phyloP scores from a whole-genome alignment of 2,797 vertebrate genomes.

The Salarias fasciatus region DNA sequence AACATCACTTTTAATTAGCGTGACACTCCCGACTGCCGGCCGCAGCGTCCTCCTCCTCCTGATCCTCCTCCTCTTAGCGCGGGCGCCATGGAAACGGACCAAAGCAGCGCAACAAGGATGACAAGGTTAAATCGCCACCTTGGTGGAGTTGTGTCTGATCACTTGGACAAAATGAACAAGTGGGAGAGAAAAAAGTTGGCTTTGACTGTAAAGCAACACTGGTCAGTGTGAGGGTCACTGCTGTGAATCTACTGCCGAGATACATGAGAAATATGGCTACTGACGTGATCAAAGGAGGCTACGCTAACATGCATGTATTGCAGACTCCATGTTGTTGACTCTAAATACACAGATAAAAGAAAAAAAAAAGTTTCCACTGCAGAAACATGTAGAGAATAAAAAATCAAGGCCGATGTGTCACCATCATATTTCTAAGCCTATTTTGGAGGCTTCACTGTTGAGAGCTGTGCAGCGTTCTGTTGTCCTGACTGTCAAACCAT shows the following conservation, averaged over 20 bases:
- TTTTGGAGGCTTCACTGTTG: constrained; percentile 37
- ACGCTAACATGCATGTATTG: no score
- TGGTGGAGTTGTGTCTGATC: constrained; percentile 7
- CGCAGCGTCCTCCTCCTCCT: constrained; percentile 15
- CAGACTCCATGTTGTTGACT: no score
- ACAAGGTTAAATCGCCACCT: constrained; percentile 51
- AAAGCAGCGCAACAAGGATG: constrained; percentile 13
- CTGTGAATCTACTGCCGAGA: no score
- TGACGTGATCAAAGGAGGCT: no score
- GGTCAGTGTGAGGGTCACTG: no score
- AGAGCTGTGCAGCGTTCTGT: constrained; percentile 40
- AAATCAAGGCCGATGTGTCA: constrained; percentile 43
- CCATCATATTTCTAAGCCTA: constrained; percentile 32
- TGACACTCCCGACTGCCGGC: constrained; percentile 60
- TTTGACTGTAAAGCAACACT: no score
- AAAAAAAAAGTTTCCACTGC: no score
- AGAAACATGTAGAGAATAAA: constrained; percentile 2
- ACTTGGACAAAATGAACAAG: constrained; percentile 8
- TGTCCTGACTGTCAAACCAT: constrained; percentile 64
- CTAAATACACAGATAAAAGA: no score
- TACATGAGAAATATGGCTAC: constrained; percentile 8
- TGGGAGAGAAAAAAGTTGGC: no score
- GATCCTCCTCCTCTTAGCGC: constrained; percentile 13
- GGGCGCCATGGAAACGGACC: constrained; percentile 62
- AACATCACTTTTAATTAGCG: constrained; percentile 78